Evolutionary conservation across 2,888 invertebrate genomes (phyloP).

Genomic region (Schrankia costaestrigalis): DNA sequence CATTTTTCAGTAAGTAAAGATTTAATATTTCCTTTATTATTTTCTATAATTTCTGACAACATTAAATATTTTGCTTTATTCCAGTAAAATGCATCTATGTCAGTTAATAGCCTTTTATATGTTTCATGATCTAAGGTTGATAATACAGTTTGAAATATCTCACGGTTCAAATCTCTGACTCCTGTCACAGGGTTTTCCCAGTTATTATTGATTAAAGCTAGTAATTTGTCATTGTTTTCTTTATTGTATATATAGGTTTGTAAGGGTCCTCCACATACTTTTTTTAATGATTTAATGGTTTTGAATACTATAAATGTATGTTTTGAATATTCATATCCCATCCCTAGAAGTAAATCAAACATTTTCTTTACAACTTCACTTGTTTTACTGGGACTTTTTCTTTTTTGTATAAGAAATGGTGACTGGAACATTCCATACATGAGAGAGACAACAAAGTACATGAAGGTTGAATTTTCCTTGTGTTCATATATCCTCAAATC

Average conservation of each 20-base stretch:
- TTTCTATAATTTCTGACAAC: conserved; percentile 72
- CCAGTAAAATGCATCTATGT: conserved; percentile 75
- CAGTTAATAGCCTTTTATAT: conserved; percentile 43
- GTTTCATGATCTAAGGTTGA: conserved; percentile 37
- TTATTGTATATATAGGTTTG: conserved; percentile 42
- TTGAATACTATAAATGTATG: conserved; percentile 77
- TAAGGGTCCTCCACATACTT: conserved; percentile 54
- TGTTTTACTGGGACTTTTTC: conserved; percentile 19
- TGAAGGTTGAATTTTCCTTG: conserved; percentile 19
- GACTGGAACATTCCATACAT: conserved; percentile 74
- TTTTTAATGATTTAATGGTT: conserved; percentile 66
- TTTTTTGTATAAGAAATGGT: conserved; percentile 42
- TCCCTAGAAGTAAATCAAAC: conserved; percentile 48
- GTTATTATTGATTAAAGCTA: conserved; percentile 79
- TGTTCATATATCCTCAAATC: conserved; percentile 1
- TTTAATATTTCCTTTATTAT: conserved; percentile 31
- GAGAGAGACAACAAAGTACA: conserved; percentile 49
- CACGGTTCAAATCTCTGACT: conserved; percentile 75
- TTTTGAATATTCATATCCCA: conserved; percentile 76
- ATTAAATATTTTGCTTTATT: conserved; percentile 82
- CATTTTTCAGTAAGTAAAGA: conserved; percentile 37
- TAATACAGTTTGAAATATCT: conserved; percentile 66
- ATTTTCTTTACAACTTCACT: conserved; percentile 36
- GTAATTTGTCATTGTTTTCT: conserved; percentile 57
- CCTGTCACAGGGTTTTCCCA: conserved; percentile 83